Base-by-base conservation (phyloP, 1,140 invertebrate species). In the Ladona fulva region DNA sequence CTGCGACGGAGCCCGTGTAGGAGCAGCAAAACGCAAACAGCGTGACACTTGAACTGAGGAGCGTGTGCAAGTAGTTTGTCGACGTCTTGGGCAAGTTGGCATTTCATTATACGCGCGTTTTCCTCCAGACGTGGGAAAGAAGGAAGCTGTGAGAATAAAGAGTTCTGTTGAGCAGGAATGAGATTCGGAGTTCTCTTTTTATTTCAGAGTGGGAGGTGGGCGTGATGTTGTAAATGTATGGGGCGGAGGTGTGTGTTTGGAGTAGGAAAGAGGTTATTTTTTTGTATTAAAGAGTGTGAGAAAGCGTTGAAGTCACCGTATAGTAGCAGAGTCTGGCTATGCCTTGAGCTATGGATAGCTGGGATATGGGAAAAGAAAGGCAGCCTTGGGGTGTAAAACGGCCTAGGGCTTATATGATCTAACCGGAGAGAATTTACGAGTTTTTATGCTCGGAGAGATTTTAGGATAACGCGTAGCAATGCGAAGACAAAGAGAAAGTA, bases 61-160 rank as follows among this genome's bases (percentile, higher is more conserved):
- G 76, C 76, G 22, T 52, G 52, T 66, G 52, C 52, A 66, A 66
- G 52, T 66, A 66, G 52, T 66, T 66, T 66, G 29, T 66, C 52
- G 52, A 66, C 52, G 52, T 66, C 52, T 66, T 1, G 52, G 1
- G 16, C 52, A 22, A 22, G 52, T 22, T 66, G 52, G 52, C 52
- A 66, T 66, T 66, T 66, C 52, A 66, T 66, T 66, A 22, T 66
- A 66, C 52, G n/a, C 52, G 52, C 3, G 52, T 22, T 37, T 37
- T 37, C 29, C 29, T 66, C n/a, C 52, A 19, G 52, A 66, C 52
- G 52, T 66, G 52, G 52, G 52, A 66, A 66, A 16, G 16, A 6
- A 19, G 44, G 44, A 19, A 52, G 52, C 12, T 19, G 52, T 16
- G n/a, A 66, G 52, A 16, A 22, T 37, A 66, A 66, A 16, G 52